A percentile compares a stretch with the other conserved stretches of the same genome.
These are phyloP conservation scores for Cyclura pinguis DNA, from an alignment of 2,797 vertebrate genomes.

Conservation along the genomic window DNA sequence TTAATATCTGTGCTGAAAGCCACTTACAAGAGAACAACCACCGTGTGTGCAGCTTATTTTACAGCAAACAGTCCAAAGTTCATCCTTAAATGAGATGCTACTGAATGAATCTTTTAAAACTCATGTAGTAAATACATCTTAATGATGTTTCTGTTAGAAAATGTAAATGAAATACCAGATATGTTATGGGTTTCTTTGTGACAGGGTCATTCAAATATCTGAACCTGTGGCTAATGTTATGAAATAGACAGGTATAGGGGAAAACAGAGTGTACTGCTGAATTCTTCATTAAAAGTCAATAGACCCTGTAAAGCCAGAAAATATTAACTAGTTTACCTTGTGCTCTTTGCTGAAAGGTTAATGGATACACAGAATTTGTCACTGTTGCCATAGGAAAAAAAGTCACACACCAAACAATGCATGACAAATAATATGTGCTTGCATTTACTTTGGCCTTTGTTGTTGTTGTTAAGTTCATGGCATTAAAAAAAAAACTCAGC, in stretches of 20 bases:
- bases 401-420: conserved; percentile 69
- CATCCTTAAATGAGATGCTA: conserved; percentile 54
- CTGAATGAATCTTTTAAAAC: conserved; percentile 70
- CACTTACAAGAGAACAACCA: conserved; percentile 47
- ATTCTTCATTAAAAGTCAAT: conserved; percentile 81
- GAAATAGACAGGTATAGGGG: conserved; percentile 65
- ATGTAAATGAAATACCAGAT: conserved; percentile 53
- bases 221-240: conserved; percentile 62
- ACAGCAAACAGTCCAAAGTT: conserved; percentile 64
- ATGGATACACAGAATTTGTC: conserved; percentile 83
- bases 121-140: conserved; percentile 73
- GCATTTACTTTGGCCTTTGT: conserved; percentile 67
- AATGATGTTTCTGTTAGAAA: conserved; percentile 52
- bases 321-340: conserved; percentile 80
- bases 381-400: conserved; percentile 56
- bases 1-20: conserved; percentile 26
- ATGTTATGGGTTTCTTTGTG: conserved; percentile 43
- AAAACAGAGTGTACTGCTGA: conserved; percentile 63
- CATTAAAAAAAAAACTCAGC: conserved; percentile 22
- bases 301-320: conserved; percentile 74
- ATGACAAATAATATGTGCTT: conserved; percentile 72
- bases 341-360: conserved; percentile 84
- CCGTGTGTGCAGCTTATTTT: conserved; percentile 36
- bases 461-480: conserved; percentile 37
- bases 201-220: conserved; percentile 62